These are phyloP conservation scores for Bagarius yarrelli DNA, from an alignment of 2,113 vertebrate genomes.

Conservation along the genomic window DNA sequence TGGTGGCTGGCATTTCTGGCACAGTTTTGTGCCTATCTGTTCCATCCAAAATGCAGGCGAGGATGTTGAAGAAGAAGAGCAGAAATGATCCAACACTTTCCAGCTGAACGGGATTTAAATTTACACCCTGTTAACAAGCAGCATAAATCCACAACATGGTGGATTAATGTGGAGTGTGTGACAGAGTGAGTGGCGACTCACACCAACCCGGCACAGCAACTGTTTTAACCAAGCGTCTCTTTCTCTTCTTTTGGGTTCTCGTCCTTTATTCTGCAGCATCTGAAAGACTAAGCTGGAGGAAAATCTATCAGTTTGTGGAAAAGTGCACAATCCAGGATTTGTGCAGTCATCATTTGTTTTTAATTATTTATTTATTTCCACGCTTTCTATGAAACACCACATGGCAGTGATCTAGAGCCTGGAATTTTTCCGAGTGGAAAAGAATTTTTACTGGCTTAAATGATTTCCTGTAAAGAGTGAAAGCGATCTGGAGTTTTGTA, in stretches of 20 bases:
- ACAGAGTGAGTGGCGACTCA: slow-evolving; percentile 36
- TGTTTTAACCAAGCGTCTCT: slow-evolving; percentile 25
- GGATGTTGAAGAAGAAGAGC: slow-evolving; percentile 1
- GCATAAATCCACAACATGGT: slow-evolving; percentile 54
- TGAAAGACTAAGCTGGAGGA: not conserved
- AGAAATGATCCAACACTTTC: slow-evolving; percentile 32
- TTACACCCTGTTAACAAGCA: slow-evolving; percentile 58
- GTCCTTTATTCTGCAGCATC: not conserved
- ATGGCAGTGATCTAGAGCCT: slow-evolving; percentile 50
- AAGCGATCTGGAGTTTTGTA: slow-evolving; percentile 37
- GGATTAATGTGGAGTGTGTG: slow-evolving; percentile 51
- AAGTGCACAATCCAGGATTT: slow-evolving; percentile 20
- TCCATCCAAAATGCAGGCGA: slow-evolving; percentile 8
- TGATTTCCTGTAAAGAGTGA: slow-evolving; percentile 43
- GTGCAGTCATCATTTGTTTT: slow-evolving; percentile 23
- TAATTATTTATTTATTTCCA: slow-evolving; percentile 58
- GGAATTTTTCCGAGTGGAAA: slow-evolving; percentile 49
- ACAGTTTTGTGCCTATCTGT: slow-evolving; percentile 1
- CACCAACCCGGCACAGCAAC: slow-evolving; percentile 13
- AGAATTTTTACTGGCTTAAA: slow-evolving; percentile 42
- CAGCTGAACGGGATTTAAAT: slow-evolving; percentile 58
- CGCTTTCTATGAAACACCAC: slow-evolving; percentile 55
- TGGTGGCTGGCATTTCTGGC: slow-evolving; percentile 32
- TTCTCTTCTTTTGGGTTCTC: not conserved
- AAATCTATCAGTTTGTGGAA: slow-evolving; percentile 10